These are phyloP conservation scores for Amazonetta brasiliensis DNA, from an alignment of 2,797 vertebrate genomes.

Conservation along the genomic window DNA sequence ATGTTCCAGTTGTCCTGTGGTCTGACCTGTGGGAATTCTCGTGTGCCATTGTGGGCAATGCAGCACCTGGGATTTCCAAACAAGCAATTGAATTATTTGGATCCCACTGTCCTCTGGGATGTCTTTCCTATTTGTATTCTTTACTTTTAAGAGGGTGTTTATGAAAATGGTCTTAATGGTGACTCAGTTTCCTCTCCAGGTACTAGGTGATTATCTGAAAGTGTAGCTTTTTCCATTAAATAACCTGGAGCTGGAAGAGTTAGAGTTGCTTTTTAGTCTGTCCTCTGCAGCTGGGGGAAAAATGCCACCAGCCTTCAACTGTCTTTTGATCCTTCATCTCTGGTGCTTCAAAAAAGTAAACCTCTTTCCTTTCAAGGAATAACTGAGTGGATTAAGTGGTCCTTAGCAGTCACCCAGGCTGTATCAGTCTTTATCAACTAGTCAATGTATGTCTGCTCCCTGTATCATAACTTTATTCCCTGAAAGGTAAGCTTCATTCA, in stretches of 20 bases:
- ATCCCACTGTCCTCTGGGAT: background rate
- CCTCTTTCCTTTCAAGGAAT: conserved; percentile 11
- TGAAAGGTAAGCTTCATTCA: background rate
- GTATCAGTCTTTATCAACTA: background rate
- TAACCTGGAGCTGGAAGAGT: background rate
- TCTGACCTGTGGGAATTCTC: background rate
- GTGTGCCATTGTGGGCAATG: background rate
- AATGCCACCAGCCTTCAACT: too few species aligned
- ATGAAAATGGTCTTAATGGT: background rate
- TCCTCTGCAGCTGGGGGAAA: background rate
- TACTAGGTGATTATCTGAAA: background rate
- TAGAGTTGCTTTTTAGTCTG: background rate
- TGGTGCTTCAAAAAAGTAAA: background rate
- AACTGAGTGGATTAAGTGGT: background rate
- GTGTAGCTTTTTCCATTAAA: background rate
- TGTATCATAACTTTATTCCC: background rate
- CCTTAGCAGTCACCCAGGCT: background rate
- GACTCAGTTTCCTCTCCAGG: background rate
- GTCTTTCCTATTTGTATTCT: background rate
- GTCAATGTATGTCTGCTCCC: background rate
- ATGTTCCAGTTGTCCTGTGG: background rate
- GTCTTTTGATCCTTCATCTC: background rate
- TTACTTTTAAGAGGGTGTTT: background rate
- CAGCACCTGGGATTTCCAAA: background rate
- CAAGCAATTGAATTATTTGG: background rate